Conservation (phyloP, 2,113 vertebrate genomes). For the Pygoscelis adeliae region DNA sequence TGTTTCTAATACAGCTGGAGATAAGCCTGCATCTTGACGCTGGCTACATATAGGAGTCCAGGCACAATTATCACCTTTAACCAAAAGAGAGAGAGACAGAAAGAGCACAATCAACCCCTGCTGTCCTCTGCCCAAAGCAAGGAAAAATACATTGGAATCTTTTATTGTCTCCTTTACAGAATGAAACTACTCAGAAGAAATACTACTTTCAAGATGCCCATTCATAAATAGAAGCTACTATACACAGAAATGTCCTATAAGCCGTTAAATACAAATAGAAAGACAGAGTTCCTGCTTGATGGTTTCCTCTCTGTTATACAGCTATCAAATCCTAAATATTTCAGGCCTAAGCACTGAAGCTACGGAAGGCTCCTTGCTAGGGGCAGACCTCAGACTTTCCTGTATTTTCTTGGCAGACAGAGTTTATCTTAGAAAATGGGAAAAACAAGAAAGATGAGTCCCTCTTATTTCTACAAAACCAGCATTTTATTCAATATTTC, state of each 20-base stretch:
- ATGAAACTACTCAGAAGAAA: background rate
- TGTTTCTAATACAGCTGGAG: slow-evolving; percentile 17
- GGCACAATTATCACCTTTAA: slow-evolving; percentile 54
- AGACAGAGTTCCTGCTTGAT: background rate
- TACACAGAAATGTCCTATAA: background rate
- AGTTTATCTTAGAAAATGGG: background rate
- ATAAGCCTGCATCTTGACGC: slow-evolving; percentile 36
- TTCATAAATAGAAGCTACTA: background rate
- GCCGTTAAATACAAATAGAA: background rate
- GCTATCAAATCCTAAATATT: background rate
- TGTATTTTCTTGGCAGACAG: background rate
- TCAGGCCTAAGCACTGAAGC: background rate
- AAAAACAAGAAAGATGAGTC: rapidly evolving
- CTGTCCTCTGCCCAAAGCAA: background rate
- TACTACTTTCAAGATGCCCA: background rate
- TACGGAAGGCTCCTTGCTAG: background rate
- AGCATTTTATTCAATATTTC: background rate
- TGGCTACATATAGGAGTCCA: slow-evolving; percentile 16
- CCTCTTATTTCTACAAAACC: background rate
- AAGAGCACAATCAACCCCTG: background rate
- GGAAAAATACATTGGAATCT: background rate
- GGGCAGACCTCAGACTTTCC: background rate
- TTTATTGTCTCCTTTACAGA: background rate
- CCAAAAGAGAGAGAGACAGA: background rate
- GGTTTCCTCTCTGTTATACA: background rate